Percentiles rank a stretch among this genome's conserved stretches.
These are phyloP conservation scores for Spatula clypeata DNA, from an alignment of 2,797 vertebrate genomes.

Conservation along the genomic window DNA sequence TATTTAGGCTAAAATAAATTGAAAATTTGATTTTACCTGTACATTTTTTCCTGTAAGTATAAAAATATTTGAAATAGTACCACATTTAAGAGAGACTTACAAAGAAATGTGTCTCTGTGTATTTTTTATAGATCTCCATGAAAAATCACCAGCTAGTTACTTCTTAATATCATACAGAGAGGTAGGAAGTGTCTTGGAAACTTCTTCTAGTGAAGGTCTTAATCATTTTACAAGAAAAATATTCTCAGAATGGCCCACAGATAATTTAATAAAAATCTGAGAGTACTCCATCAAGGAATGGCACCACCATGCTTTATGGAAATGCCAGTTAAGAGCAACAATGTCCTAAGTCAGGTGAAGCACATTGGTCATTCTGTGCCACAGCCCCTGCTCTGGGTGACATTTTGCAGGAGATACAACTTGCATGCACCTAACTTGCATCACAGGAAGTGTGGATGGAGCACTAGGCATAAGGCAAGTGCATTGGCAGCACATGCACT, in stretches of 20 bases:
- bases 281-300: neutral
- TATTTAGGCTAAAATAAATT: neutral
- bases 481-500: rapidly evolving
- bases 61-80: neutral
- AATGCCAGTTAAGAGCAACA: neutral
- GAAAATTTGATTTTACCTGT: neutral
- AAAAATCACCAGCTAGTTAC: neutral
- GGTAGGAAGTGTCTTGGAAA: neutral
- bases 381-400: neutral
- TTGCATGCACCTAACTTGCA: rapidly evolving
- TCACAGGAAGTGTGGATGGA: no score
- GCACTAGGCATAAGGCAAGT: rapidly evolving
- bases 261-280: neutral
- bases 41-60: neutral
- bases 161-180: neutral
- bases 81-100: neutral
- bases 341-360: rapidly evolving
- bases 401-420: neutral
- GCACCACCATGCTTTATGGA: rapidly evolving
- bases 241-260: neutral
- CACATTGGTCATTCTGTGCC: rapidly evolving
- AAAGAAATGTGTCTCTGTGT: neutral
- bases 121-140: neutral
- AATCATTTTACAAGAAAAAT: neutral
- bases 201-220: neutral